Evolutionary conservation across 2,797 vertebrate species (phyloP), one percentile per base, ranked within the genome.

Genomic region (Sardinella longiceps): DNA sequence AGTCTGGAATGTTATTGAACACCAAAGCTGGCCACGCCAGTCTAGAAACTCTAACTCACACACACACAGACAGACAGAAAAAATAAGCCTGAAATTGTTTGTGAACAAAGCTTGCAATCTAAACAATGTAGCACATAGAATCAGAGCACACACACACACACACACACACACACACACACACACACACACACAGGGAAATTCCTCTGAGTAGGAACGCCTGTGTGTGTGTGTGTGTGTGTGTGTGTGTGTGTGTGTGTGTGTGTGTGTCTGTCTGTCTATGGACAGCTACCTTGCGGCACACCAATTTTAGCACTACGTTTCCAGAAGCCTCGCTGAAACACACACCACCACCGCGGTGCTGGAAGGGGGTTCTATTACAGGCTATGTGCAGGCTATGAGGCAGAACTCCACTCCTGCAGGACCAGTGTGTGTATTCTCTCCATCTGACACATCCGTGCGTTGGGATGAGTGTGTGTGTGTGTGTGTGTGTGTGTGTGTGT

Each of bases 11-110:
- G 66, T 33, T 81, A 83, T 46, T 66, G 81, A 83, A 86, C 30
- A 56, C 84, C 82, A 85, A 86, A 84, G 86, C 80, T 48, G 66
- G 87, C 82, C 87, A 85, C 84, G 85, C 82, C 89, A 85, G 86
- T 86, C 46, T 82, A 30, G 28, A 53, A 37, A 74, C 51, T 48
- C 58, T 80, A 20, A 56, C 81, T 86, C 25, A 81, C 33, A 77
- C 77, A 81, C 77, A 30, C 90, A 80, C 48, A 70, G 3, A 70
- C 66, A 33, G 15, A 33, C 1, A 37, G 48, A 28, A 66, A 25
- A 74, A 74, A 39, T 39, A 37, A 37, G 30, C 66, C 66, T 18
- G 30, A 74, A 14, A 37, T 87, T 84, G 88, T 82, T 48, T 51
- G 56, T 83, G 15, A 43, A 85, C 33, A 86, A 86, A 86, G 87